Conservation (phyloP, 2,888 invertebrate species). For the Saturnia pavonia region DNA sequence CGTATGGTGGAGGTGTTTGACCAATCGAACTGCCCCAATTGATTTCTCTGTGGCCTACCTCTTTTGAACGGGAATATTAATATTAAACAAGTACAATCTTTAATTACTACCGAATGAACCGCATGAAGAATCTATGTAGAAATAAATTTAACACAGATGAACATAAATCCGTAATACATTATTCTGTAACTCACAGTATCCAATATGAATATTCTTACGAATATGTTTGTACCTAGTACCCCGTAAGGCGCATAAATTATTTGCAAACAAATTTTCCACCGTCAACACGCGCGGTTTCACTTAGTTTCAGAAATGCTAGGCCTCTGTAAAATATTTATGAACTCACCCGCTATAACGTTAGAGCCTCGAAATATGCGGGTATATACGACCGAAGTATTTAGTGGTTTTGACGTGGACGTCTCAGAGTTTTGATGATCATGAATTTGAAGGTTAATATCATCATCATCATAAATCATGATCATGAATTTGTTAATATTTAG, state of each 20-base stretch:
- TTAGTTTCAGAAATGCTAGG: constrained; percentile 29
- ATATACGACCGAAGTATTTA: background rate
- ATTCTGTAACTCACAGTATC: background rate
- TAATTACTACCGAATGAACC: no score
- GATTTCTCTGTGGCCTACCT: no score
- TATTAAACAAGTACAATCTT: no score
- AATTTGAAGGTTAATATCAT: no score
- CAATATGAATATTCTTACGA: background rate
- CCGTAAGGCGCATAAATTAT: constrained; percentile 29
- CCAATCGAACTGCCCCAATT: no score
- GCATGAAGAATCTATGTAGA: no score
- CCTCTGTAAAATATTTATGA: constrained; percentile 34
- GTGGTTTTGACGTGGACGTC: background rate
- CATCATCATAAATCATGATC: no score
- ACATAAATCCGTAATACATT: background rate
- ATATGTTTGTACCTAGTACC: constrained; percentile 1
- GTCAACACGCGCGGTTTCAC: constrained; percentile 31
- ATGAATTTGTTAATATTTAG: no score
- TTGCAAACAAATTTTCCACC: constrained; percentile 35
- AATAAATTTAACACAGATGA: background rate
- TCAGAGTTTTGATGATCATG: no score
- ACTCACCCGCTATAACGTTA: constrained; percentile 18
- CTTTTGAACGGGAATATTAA: no score
- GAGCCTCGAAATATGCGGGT: background rate
- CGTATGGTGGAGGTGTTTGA: no score